A percentile compares a stretch with the other conserved stretches of the same genome.
phyloP scores from a whole-genome alignment of 2,888 invertebrate species.

The Pemphredon lugubris region DNA sequence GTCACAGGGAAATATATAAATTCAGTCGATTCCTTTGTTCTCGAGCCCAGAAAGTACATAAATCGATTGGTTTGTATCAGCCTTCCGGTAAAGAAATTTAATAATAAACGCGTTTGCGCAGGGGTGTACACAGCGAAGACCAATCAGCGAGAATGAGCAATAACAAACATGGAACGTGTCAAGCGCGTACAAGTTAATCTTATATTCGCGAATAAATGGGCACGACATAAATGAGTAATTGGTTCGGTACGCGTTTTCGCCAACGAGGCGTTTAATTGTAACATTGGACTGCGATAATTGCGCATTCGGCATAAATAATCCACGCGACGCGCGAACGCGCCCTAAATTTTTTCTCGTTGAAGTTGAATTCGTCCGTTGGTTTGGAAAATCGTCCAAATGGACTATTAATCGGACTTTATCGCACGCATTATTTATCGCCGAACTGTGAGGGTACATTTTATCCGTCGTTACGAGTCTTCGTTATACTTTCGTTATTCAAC shows the following conservation, averaged over 20 bases:
- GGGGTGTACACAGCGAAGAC: background rate
- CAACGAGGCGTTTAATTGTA: constrained; percentile 12
- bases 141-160: constrained; percentile 5
- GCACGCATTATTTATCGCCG: too few relatives aligned
- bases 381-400: too few relatives aligned
- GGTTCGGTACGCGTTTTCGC: background rate
- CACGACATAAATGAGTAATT: constrained; percentile 19
- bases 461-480: too few relatives aligned
- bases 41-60: too few relatives aligned
- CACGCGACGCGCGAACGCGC: background rate
- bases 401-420: too few relatives aligned
- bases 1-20: too few relatives aligned
- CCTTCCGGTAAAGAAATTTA: background rate
- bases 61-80: too few relatives aligned
- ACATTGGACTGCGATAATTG: constrained; percentile 27
- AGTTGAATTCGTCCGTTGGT: background rate
- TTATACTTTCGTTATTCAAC: too few relatives aligned
- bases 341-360: constrained; percentile 14
- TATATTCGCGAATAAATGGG: constrained; percentile 23
- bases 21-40: too few relatives aligned
- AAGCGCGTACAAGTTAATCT: constrained; percentile 6
- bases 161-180: background rate
- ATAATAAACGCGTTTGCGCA: background rate
- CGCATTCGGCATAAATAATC: constrained; percentile 23
- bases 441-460: too few relatives aligned